Base-by-base conservation (phyloP, 2,113 vertebrate genomes). In the Tyto alba region DNA sequence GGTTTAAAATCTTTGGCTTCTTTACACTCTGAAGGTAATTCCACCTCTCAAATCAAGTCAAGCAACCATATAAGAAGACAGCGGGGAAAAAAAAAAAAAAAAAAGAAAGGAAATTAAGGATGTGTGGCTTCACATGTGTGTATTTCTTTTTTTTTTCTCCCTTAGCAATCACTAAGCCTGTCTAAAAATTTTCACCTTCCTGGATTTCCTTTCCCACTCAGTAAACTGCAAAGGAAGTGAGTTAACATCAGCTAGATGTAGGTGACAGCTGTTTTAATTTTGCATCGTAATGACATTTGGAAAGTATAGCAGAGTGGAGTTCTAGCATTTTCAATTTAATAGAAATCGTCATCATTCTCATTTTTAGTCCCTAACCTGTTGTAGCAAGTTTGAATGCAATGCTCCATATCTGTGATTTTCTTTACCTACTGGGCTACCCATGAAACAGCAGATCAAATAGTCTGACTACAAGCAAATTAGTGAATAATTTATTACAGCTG, bases 401-500 rank as follows among this genome's bases (percentile, higher is more conserved):
- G 13, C 30, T 89, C 25, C 34, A 34, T 75, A 50, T 73, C 71
- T 68, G 25, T 57, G 59, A 57, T 90, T 91, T 91, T 68, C 68
- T 89, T 77, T 88, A 64, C 68, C 68, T 88, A 32, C 53, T 47
- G 15, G 40, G 36, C 53, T 57, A 55, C 48, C n/a, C 67, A 74
- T 74, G 55, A 79, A 91, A 85, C 23, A 78, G 38, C 53, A 67
- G 64, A 57, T 92, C 87, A 94, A 90, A 90, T 48, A 84, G 26
- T 90, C 66, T 96, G 86, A 90, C 96, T 91, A 63, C 53, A 79
- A 60, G 47, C 68, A 94, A 94, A 90, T 83, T 63, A 85, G 52
- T 90, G 57, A 95, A 86, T 94, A 77, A 93, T 75, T 92, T 95
- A 48, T 76, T 71, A 82, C 34, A 90, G 75, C 71, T 74, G 73